Percentiles rank a stretch among this genome's conserved stretches.
phyloP scores from a whole-genome alignment of 2,113 vertebrate genomes.

The Centropristis striata region DNA sequence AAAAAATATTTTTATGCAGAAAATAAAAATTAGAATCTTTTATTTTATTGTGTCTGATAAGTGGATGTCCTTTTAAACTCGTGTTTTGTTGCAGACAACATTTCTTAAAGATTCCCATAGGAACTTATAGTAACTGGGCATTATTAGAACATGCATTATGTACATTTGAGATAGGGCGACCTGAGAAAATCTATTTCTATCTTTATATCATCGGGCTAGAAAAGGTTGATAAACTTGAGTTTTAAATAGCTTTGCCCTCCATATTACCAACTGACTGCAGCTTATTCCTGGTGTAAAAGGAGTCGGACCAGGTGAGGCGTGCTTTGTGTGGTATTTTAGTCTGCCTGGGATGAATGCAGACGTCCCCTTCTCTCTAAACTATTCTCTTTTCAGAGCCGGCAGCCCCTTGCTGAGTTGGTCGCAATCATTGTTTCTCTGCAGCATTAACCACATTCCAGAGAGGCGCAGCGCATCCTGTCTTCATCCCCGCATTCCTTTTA shows the following conservation, averaged over 20 bases:
- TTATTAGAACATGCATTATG: neutral
- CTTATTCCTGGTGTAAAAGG: conserved; percentile 41
- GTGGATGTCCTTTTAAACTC: neutral
- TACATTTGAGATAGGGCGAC: neutral
- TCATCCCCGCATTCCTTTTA: conserved; percentile 93
- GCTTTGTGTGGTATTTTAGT: conserved; percentile 72
- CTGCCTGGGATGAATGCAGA: conserved; percentile 77
- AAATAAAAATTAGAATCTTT: neutral
- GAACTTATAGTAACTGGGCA: neutral
- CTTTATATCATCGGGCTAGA: neutral
- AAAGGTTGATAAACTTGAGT: conserved; percentile 11
- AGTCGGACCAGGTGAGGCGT: conserved; percentile 79
- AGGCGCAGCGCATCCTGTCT: conserved; percentile 90
- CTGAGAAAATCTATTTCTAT: neutral
- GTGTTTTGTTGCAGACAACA: no score
- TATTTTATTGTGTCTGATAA: neutral
- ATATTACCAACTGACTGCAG: conserved; percentile 36
- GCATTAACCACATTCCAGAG: conserved; percentile 94
- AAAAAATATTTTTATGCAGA: neutral
- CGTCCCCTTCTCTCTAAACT: conserved; percentile 77
- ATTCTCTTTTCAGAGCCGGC: conserved; percentile 76
- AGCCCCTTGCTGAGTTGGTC: conserved; percentile 88
- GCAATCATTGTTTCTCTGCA: conserved; percentile 90
- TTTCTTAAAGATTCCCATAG: neutral
- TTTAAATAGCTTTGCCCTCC: conserved; percentile 17